Percentiles rank a stretch among this genome's conserved stretches.
Conservation (phyloP, 2,888 invertebrate genomes). For the Choristoneura rosaceana region DNA sequence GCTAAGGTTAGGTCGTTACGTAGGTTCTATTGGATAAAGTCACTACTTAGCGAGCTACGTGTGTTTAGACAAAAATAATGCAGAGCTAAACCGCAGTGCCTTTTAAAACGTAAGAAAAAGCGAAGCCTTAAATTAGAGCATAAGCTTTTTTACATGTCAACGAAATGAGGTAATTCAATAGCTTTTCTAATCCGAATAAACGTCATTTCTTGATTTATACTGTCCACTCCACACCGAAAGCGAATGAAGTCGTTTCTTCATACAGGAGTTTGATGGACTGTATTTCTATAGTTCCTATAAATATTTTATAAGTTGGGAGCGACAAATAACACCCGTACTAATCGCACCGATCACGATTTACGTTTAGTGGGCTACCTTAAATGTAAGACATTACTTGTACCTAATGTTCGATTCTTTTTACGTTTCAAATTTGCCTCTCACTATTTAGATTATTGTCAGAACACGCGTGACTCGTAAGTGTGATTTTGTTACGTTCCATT, state of each 20-base stretch:
- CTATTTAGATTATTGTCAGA: slow-evolving; percentile 25
- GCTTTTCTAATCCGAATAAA: not conserved
- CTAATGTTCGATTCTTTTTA: not conserved
- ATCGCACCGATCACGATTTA: too few relatives aligned
- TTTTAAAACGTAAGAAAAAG: slow-evolving; percentile 33
- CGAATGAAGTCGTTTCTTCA: not conserved
- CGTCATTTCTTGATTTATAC: not conserved
- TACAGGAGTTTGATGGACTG: not conserved
- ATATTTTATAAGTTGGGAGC: not conserved
- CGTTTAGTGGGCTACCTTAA: not conserved
- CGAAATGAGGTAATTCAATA: not conserved
- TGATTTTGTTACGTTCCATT: slow-evolving; percentile 37
- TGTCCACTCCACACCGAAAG: not conserved
- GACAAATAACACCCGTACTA: too few relatives aligned
- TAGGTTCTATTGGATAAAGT: slow-evolving; percentile 12
- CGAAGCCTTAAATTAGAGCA: slow-evolving; percentile 20
- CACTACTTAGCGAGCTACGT: slow-evolving; percentile 6
- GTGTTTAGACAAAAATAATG: slow-evolving; percentile 35
- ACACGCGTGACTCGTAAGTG: slow-evolving; percentile 21
- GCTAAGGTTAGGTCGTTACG: slow-evolving; percentile 5
- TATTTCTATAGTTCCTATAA: not conserved
- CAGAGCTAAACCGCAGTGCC: slow-evolving; percentile 36
- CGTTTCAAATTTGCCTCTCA: slow-evolving; percentile 6
- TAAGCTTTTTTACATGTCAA: slow-evolving; percentile 15
- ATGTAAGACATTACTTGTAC: not conserved